Base-by-base conservation (phyloP, 2,113 vertebrate species). In the Abramis brama region DNA sequence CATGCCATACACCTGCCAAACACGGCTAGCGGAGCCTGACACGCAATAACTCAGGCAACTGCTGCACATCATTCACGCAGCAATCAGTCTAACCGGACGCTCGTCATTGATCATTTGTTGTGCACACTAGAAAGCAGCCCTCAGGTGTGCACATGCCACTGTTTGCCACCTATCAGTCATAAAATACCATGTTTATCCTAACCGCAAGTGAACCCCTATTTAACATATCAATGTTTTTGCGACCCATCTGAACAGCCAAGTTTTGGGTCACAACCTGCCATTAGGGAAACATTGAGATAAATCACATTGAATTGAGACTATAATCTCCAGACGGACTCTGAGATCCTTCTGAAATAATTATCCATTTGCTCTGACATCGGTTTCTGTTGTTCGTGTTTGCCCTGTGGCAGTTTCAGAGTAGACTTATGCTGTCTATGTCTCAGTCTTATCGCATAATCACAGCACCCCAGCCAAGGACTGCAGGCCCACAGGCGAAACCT, bases 1-100 rank as follows among this genome's bases (percentile, higher is more conserved):
- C 45, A 86, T 50, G 81, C 82, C 88, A 86, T 78, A 88, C 59
- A 77, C 81, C 86, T 83, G 17, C 82, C 83, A 85, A 83, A 45
- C 85, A 85, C 71, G 59, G 85, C 66, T 86, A 86, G 55, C n/a
- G 55, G 59, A 84, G 84, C 84, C 80, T 83, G 84, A 86, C 80
- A 74, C 39, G 25, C 73, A 86, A 76, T 74, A 87, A 86, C 80
- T 71, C 87, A 75, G n/a, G 55, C 86, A 78, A 82, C n/a, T 74
- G 80, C 80, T n/a, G 27, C 70, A 39, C 60, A 47, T 85, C 85
- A 75, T 62, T 83, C 84, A 71, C 74, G 64, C 59, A 66, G 80
- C 82, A 68, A 83, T 88, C 82, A 47, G 43, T 86, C 43, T 86
- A 60, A 88, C 55, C 57, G 52, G 81, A 86, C 47, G 30, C 27